Conservation (phyloP, 2,888 invertebrate species). For the Gymnocheta viridis region DNA sequence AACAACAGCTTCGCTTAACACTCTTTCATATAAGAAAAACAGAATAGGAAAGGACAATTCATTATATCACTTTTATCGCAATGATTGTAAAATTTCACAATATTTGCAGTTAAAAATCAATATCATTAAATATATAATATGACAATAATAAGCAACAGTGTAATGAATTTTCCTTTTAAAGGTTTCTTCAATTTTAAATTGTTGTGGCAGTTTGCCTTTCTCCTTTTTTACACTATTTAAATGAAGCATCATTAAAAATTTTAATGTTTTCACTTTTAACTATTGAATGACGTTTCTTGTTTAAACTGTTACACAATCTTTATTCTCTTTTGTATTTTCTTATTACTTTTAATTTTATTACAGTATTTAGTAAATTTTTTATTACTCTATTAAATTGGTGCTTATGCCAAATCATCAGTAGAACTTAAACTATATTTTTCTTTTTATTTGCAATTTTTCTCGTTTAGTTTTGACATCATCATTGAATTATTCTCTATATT, state of each 20-base stretch:
- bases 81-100: slow-evolving; percentile 49
- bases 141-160: slow-evolving; percentile 13
- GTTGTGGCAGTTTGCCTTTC: background rate
- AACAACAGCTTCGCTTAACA: background rate
- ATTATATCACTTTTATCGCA: slow-evolving; percentile 27
- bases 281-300: background rate
- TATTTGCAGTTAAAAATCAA: slow-evolving; percentile 63
- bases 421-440: too few relatives aligned
- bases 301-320: background rate
- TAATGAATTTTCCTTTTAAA: slow-evolving; percentile 30
- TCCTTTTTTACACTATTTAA: background rate
- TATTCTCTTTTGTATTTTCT: background rate
- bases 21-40: slow-evolving; percentile 14
- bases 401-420: too few relatives aligned
- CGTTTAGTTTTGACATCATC: slow-evolving; percentile 13
- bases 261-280: slow-evolving; percentile 26
- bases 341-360: slow-evolving; percentile 11
- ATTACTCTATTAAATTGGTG: too few relatives aligned
- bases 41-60: slow-evolving; percentile 20
- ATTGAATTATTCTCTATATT: slow-evolving; percentile 10
- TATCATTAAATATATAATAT: slow-evolving; percentile 54
- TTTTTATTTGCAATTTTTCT: slow-evolving; percentile 28
- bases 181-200: slow-evolving; percentile 1
- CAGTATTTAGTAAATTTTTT: background rate
- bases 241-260: slow-evolving; percentile 29